Base-by-base conservation (phyloP, 2,797 vertebrate species). In the Aythya fuligula region DNA sequence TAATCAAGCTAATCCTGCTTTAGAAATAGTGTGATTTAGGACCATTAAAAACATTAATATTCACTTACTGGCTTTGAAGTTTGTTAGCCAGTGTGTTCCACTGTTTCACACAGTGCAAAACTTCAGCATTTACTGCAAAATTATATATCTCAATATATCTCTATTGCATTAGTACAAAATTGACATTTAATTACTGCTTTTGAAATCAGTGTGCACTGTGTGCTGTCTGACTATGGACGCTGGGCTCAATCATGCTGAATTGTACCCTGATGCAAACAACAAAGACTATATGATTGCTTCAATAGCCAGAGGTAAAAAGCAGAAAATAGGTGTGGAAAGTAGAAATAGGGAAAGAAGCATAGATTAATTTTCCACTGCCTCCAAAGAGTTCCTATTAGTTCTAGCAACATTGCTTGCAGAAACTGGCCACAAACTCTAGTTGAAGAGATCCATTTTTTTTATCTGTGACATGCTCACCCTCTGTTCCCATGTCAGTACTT, bases 181-280 rank as follows among this genome's bases (percentile, higher is more conserved):
- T 93, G 71, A 67, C 1, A 12, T 82, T 95, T 91, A 82, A 87
- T 85, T 79, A 57, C 56, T 84, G 56, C 85, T 79, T 89, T 91
- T 84, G 47, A 73, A 86, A 69, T 38, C 1, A 18, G 34, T 36
- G 41, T 89, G 72, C 34, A 3, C 39, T 82, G 13, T 45, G 27
- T 85, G 36, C 53, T 0, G 0, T 32, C 61, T 51, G 78, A 56
- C 90, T 82, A 5, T 20, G 49, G 60, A 38, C 2, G 1, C 70
- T 82, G 49, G 41, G 67, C 41, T 22, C 34, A 32, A 2, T 49
- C 8, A 13, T 85, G 53, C 36, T 92, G 67, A 73, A 64, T 81
- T 78, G 58, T 60, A 39, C 49, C n/a, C 56, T 38, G 32, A 64
- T 86, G 53, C 36, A 91, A 84, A 75, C 57, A 76, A 56, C 28